Evolutionary conservation across 2,888 invertebrate genomes (phyloP), one percentile per base, ranked within the genome.

Genomic region (Clusia tigrina): DNA sequence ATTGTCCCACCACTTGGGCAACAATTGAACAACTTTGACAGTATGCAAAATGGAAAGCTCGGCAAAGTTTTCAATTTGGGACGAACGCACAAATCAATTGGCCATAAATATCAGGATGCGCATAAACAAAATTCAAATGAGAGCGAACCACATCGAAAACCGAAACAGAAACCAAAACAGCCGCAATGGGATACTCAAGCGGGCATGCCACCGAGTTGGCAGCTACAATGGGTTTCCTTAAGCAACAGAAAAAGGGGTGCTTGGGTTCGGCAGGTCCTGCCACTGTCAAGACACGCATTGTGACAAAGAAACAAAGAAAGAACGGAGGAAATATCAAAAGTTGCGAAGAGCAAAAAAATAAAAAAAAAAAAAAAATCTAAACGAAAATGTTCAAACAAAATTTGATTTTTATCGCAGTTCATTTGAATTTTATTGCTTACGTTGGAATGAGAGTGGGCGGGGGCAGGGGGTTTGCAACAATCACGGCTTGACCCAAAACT

Each of bases 321-420:
- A 48, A 48, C 42, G 22, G 22, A 48, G 48, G 15, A 48, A 42
- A 18, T 20, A 18, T 48, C 42, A 48, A 48, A 48, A 48, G 48
- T 22, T 48, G 48, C 18, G 15, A 48, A 20, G 48, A 18, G 20
- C 48, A 20, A 22, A 48, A 6, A n/a, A 17, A 17, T 10, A n/a
- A 42, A 6, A 17, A 42, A 42, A 12, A 42, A n/a, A n/a, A n/a
- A n/a, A n/a, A n/a, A n/a, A n/a, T n/a, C n/a, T n/a, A n/a, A n/a
- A 42, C 42, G 22, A 48, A 48, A 76, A 73, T 74, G 74, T 67
- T 69, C 73, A 72, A n/a, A 73, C 71, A 70, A 74, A 73, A 78
- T 80, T 79, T 80, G 79, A 80, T 80, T 80, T 80, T 79, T 80
- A 80, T 80, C 79, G 74, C 76, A 78, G 76, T 74, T 79, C 79